Percentiles rank a stretch among this genome's conserved stretches.
These are phyloP conservation scores for Ispidina lecontei DNA, from an alignment of 2,797 vertebrate genomes.

Conservation along the genomic window DNA sequence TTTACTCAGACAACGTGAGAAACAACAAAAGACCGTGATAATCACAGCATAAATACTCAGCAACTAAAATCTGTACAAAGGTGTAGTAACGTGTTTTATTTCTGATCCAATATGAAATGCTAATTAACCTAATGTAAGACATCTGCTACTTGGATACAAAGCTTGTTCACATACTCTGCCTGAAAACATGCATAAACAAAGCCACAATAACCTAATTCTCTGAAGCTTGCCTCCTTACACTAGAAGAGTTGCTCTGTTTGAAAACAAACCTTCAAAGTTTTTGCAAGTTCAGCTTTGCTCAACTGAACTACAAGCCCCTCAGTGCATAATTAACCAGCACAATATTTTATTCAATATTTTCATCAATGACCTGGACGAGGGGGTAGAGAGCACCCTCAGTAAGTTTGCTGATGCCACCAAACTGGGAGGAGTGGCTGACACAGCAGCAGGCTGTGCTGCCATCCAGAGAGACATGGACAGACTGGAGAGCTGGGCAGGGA, in stretches of 20 bases:
- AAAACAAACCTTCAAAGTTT: neutral
- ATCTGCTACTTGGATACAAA: neutral
- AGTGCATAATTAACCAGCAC: neutral
- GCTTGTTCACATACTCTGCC: neutral
- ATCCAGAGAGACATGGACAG: too few relatives aligned
- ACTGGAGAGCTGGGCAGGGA: too few relatives aligned
- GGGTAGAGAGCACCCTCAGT: too few relatives aligned
- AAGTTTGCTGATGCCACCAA: too few relatives aligned
- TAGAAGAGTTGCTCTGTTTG: neutral
- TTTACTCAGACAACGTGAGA: neutral
- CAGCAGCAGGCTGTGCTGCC: too few relatives aligned
- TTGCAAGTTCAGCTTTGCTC: neutral
- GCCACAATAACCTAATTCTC: neutral
- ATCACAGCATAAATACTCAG: neutral
- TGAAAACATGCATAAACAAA: neutral
- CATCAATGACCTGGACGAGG: too few relatives aligned
- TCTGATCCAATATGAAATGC: neutral
- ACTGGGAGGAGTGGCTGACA: too few relatives aligned
- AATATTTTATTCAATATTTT: neutral
- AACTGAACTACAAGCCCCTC: fast-evolving
- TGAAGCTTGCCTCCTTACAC: neutral
- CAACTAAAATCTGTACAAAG: neutral
- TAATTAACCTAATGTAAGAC: neutral
- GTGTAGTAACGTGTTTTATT: neutral
- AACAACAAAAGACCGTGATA: neutral